These are phyloP conservation scores for Stictonetta naevosa DNA, from an alignment of 2,113 vertebrate genomes.

Conservation along the genomic window DNA sequence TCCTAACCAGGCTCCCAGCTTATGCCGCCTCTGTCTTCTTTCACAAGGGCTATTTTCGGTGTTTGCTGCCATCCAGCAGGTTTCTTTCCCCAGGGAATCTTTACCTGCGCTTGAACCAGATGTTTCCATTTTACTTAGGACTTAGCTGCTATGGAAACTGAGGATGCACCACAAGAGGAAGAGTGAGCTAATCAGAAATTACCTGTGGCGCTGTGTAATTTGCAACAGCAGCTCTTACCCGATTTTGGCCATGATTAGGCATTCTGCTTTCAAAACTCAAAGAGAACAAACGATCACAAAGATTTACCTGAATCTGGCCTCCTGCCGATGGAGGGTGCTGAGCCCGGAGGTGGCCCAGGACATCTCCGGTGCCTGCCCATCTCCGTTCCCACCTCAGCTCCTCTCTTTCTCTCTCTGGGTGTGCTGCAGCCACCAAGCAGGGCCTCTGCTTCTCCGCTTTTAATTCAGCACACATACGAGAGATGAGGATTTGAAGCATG, in stretches of 20 bases:
- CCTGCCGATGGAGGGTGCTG: neutral
- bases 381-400: neutral
- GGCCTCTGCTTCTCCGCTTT: neutral
- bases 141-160: slow-evolving; percentile 85
- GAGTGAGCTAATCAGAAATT: slow-evolving; percentile 76
- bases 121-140: slow-evolving; percentile 76
- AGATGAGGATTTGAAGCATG: rapidly evolving
- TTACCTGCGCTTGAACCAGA: slow-evolving; percentile 73
- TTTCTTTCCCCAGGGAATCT: slow-evolving; percentile 60
- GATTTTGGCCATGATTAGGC: slow-evolving; percentile 67
- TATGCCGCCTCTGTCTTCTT: neutral
- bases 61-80: slow-evolving; percentile 39
- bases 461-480: neutral
- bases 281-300: slow-evolving; percentile 47
- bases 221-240: slow-evolving; percentile 67
- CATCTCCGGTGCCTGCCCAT: neutral
- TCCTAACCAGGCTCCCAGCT: neutral
- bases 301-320: neutral
- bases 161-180: slow-evolving; percentile 73
- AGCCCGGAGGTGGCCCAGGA: slow-evolving; percentile 6
- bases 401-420: neutral
- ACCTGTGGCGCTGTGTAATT: slow-evolving; percentile 78
- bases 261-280: slow-evolving; percentile 49
- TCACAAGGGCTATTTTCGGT: neutral
- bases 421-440: neutral